Evolutionary conservation across 2,113 vertebrate species (phyloP).

Genomic region (Dolichotis patagonum): DNA sequence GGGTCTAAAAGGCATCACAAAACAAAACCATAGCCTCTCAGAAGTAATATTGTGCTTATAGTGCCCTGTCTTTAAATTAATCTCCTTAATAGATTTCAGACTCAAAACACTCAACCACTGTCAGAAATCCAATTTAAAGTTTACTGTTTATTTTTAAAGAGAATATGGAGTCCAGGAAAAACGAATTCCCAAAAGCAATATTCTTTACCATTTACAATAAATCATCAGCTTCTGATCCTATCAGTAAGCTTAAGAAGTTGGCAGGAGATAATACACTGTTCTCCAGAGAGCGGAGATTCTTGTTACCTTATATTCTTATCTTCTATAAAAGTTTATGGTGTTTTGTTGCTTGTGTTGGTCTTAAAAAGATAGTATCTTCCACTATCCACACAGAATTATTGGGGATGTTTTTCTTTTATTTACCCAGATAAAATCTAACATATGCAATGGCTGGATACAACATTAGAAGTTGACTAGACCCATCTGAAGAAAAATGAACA

Average conservation of each 20-base stretch:
- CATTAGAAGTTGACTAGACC: constrained; percentile 55
- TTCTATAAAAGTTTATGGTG: constrained; percentile 66
- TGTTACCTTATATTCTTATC: constrained; percentile 68
- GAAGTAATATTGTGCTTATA: background rate
- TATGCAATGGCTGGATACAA: constrained; percentile 59
- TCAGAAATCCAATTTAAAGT: constrained; percentile 71
- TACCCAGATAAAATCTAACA: constrained; percentile 77
- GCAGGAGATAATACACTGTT: constrained; percentile 47
- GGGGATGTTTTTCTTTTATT: constrained; percentile 78
- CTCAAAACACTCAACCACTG: constrained; percentile 5
- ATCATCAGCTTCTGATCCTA: constrained; percentile 69
- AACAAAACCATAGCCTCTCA: background rate
- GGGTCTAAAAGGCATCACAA: background rate
- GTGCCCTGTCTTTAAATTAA: constrained; percentile 35
- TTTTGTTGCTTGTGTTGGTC: constrained; percentile 61
- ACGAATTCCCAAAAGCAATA: constrained; percentile 66
- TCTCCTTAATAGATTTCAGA: constrained; percentile 49
- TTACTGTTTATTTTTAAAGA: constrained; percentile 58
- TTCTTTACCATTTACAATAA: constrained; percentile 64
- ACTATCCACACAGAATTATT: constrained; percentile 62
- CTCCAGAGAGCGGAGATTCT: constrained; percentile 60
- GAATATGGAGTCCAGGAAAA: constrained; percentile 65
- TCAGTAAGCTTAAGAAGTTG: constrained; percentile 63
- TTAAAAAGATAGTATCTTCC: constrained; percentile 71
- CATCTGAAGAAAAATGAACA: constrained; percentile 62